Conservation (phyloP, 2,888 invertebrate species). For the Cactoblastis cactorum region DNA sequence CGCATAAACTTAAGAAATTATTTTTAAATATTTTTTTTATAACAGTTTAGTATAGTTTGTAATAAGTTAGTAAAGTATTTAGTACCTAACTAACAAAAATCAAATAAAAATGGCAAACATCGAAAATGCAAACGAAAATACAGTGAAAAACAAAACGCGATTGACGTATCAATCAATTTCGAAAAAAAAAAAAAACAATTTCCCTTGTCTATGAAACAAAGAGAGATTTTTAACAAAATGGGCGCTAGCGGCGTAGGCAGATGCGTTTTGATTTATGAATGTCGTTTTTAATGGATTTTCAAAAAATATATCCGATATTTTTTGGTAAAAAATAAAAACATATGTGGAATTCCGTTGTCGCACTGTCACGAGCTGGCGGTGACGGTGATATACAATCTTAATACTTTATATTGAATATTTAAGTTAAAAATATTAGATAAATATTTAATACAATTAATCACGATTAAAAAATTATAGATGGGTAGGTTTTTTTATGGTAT, state of each 20-base stretch:
- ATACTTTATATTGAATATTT: constrained; percentile 15
- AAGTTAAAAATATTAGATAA: too few species aligned
- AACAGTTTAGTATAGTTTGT: too few species aligned
- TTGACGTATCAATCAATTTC: constrained; percentile 38
- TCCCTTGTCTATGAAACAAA: constrained; percentile 37
- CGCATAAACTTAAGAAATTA: too few species aligned
- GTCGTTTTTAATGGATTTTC: constrained; percentile 70
- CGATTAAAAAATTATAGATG: too few species aligned
- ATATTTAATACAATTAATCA: too few species aligned
- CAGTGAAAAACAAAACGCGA: constrained; percentile 7
- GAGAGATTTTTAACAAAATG: constrained; percentile 41
- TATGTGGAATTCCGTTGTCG: constrained; percentile 55
- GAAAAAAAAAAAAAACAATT: constrained; percentile 33
- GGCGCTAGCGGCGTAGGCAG: constrained; percentile 50
- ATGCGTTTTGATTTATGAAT: constrained; percentile 70
- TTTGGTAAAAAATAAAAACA: constrained; percentile 61
- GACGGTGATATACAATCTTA: too few species aligned
- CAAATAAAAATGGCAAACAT: not conserved
- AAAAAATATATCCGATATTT: constrained; percentile 58
- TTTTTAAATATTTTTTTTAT: too few species aligned
- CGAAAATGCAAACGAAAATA: not conserved
- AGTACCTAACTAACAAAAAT: not conserved
- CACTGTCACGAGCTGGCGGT: constrained; percentile 40
- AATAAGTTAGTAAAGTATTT: too few species aligned
- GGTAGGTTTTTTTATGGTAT: too few species aligned